Evolutionary conservation across 2,113 vertebrate genomes (phyloP).

Genomic region (Sebastes fasciatus): DNA sequence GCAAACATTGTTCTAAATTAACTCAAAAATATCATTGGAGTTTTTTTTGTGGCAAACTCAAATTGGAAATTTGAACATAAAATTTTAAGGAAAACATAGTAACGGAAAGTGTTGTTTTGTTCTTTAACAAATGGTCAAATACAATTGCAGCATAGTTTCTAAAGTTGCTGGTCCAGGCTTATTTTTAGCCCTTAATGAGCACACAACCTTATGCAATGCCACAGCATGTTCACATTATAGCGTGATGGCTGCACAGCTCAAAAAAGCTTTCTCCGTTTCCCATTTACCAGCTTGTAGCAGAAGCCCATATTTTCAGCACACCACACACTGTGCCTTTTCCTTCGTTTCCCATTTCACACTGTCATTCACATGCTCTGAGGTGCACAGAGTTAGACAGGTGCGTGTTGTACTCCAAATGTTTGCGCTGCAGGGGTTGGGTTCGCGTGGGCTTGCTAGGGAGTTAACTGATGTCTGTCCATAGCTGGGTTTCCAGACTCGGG

Average conservation of each 20-base stretch:
- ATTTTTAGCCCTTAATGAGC: slow-evolving; percentile 45
- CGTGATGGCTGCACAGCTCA: slow-evolving; percentile 26
- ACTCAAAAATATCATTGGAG: not conserved
- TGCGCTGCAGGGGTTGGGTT: slow-evolving; percentile 46
- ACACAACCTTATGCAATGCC: slow-evolving; percentile 23
- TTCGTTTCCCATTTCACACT: slow-evolving; percentile 28
- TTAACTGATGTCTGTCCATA: slow-evolving; percentile 60
- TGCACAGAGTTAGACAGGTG: slow-evolving; percentile 43
- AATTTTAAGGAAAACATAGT: not conserved
- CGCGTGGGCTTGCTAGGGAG: slow-evolving; percentile 58
- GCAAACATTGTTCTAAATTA: not conserved
- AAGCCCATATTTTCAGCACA: slow-evolving; percentile 14
- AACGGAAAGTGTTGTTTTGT: not conserved
- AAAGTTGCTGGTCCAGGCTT: slow-evolving; percentile 1
- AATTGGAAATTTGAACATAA: not conserved
- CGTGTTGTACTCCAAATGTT: slow-evolving; percentile 58
- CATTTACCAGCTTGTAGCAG: slow-evolving; percentile 36
- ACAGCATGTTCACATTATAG: slow-evolving; percentile 35
- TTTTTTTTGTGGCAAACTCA: not conserved
- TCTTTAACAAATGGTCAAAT: not conserved
- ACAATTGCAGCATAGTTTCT: not conserved
- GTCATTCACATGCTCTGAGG: slow-evolving; percentile 32
- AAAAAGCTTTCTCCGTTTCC: not conserved
- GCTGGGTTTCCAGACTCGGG: slow-evolving; percentile 42
- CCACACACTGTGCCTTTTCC: slow-evolving; percentile 2